Percentiles rank a stretch among this genome's conserved stretches.
These are phyloP conservation scores for Champsocephalus gunnari DNA, from an alignment of 2,797 vertebrate genomes.

Conservation along the genomic window DNA sequence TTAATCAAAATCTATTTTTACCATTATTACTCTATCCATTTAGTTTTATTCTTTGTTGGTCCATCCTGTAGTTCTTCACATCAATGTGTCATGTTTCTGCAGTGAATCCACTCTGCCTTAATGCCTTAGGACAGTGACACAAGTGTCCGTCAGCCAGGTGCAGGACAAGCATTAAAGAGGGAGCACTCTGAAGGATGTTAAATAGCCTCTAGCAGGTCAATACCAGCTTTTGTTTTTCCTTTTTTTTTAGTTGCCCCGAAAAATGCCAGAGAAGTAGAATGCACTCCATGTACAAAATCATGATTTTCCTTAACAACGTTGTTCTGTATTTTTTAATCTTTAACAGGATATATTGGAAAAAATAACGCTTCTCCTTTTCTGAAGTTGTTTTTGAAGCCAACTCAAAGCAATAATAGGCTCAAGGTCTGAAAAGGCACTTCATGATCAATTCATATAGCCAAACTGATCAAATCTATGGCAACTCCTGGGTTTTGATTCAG, in stretches of 20 bases:
- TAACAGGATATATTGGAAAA: constrained; percentile 37
- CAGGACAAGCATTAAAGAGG: constrained; percentile 44
- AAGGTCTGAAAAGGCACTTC: constrained; percentile 11
- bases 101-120: constrained; percentile 40
- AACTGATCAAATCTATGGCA: constrained; percentile 16
- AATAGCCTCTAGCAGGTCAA: constrained; percentile 30
- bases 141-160: constrained; percentile 46
- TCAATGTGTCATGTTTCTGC: constrained; percentile 44
- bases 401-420: constrained; percentile 15
- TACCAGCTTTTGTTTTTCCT: constrained; percentile 26
- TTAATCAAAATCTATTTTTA: constrained; percentile 80
- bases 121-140: constrained; percentile 50
- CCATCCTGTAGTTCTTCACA: constrained; percentile 44
- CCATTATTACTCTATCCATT: constrained; percentile 74
- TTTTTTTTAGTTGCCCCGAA: not conserved
- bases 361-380: constrained; percentile 22
- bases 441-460: constrained; percentile 3
- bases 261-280: constrained; percentile 36
- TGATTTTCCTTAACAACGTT: too few relatives aligned
- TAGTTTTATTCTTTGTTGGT: constrained; percentile 79
- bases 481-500: constrained; percentile 31
- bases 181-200: constrained; percentile 38
- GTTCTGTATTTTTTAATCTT: constrained; percentile 7
- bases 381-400: constrained; percentile 25
- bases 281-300: constrained; percentile 8